Percentiles rank a stretch among this genome's conserved stretches.
Conservation (phyloP, 2,113 vertebrate species). For the Lepisosteus osseus region DNA sequence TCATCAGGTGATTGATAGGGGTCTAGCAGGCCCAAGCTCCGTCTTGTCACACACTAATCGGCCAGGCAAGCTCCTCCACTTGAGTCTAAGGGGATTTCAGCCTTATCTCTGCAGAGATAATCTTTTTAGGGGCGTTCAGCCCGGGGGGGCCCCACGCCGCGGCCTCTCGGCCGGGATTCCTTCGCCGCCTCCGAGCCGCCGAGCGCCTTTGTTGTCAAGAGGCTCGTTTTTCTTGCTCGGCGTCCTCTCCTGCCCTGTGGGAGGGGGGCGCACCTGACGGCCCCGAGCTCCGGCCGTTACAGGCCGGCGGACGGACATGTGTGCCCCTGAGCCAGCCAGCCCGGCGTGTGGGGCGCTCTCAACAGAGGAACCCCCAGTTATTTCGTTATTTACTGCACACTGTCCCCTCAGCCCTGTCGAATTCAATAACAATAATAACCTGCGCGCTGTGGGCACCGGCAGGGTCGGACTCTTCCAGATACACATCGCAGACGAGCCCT, state of each 20-base stretch:
- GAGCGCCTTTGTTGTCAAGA: neutral
- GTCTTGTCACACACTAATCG: slow-evolving; percentile 68
- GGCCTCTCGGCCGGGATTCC: slow-evolving; percentile 23
- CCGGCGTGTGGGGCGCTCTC: slow-evolving; percentile 43
- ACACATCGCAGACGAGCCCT: slow-evolving; percentile 16
- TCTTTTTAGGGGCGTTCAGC: slow-evolving; percentile 65
- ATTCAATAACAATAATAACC: slow-evolving; percentile 6
- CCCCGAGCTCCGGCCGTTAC: no score
- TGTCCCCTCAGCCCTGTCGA: no score
- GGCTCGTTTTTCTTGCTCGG: slow-evolving; percentile 13
- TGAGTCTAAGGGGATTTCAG: slow-evolving; percentile 65
- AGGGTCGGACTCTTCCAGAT: neutral
- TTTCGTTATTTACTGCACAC: no score
- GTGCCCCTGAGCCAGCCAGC: slow-evolving; percentile 32
- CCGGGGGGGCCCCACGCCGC: slow-evolving; percentile 46
- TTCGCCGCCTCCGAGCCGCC: slow-evolving; percentile 31
- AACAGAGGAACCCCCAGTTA: no score
- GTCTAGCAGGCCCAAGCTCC: slow-evolving; percentile 62
- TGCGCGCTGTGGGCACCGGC: slow-evolving; percentile 9
- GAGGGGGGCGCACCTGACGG: no score
- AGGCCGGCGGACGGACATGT: no score
- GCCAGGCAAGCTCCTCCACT: slow-evolving; percentile 62
- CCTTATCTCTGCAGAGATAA: slow-evolving; percentile 72
- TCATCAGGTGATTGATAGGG: slow-evolving; percentile 81
- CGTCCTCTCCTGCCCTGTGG: neutral